Conservation (phyloP, 2,113 vertebrate genomes). For the Martes martes region DNA sequence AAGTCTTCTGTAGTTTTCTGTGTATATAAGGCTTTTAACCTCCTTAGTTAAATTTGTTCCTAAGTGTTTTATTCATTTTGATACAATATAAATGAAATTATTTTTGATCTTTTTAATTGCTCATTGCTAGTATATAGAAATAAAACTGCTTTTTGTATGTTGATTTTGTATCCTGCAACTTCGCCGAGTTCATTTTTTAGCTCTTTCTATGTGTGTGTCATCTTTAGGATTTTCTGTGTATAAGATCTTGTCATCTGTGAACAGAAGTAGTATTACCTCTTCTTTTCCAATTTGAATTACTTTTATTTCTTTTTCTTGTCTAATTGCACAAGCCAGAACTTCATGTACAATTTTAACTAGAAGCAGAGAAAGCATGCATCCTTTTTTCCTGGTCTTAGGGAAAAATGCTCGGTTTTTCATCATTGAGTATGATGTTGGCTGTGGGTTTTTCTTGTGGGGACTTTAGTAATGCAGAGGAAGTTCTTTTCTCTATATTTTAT, state of each 20-base stretch:
- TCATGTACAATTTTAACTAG: neutral
- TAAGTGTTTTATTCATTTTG: neutral
- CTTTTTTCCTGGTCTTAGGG: neutral
- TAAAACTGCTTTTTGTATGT: neutral
- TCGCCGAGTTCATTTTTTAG: neutral
- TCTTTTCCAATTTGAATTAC: neutral
- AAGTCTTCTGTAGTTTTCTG: neutral
- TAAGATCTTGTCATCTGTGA: neutral
- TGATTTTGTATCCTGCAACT: neutral
- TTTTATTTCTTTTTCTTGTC: neutral
- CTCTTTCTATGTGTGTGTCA: neutral
- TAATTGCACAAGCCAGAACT: neutral
- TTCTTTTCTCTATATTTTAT: neutral
- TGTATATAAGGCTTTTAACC: neutral
- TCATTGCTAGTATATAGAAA: neutral
- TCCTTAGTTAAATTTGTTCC: neutral
- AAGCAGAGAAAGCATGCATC: neutral
- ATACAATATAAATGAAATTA: neutral
- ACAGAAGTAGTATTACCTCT: neutral
- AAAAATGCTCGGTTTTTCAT: neutral
- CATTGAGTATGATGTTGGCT: neutral
- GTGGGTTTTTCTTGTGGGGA: neutral
- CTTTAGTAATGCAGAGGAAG: neutral
- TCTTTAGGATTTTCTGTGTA: neutral
- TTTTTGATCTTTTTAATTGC: neutral